phyloP scores from a whole-genome alignment of 2,113 vertebrate genomes.

The Saccopteryx bilineata region DNA sequence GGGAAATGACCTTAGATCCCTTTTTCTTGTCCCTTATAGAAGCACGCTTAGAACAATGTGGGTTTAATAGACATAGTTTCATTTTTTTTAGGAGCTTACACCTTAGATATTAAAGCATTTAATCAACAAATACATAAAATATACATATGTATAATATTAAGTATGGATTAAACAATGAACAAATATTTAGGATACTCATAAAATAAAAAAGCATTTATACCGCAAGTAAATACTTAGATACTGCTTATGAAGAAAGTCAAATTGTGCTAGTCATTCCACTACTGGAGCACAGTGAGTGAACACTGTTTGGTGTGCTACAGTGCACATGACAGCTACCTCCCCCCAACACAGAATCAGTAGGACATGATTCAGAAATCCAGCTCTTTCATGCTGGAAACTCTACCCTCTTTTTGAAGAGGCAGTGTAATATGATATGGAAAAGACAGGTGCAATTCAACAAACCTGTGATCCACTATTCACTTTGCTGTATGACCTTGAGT shows the following conservation, averaged over 20 bases:
- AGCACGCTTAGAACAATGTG: constrained; percentile 7
- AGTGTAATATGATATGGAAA: neutral
- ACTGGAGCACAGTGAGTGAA: neutral
- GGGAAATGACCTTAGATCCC: neutral
- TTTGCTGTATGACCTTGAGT: neutral
- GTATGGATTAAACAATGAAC: constrained; percentile 32
- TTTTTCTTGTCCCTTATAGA: constrained; percentile 10
- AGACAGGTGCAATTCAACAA: neutral
- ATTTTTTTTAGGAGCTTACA: constrained; percentile 38
- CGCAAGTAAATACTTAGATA: neutral
- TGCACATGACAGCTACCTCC: neutral
- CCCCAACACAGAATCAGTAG: neutral
- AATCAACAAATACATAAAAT: constrained; percentile 56
- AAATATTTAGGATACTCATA: constrained; percentile 19
- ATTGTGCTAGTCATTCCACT: neutral
- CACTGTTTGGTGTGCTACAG: neutral
- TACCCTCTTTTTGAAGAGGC: neutral
- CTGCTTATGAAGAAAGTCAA: neutral
- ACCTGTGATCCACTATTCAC: neutral
- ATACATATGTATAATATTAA: constrained; percentile 19
- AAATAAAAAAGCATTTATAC: constrained; percentile 39
- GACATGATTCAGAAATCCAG: neutral
- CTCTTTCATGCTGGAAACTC: neutral
- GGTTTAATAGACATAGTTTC: neutral
- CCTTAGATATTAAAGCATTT: constrained; percentile 61